Evolutionary conservation across 2,113 vertebrate genomes (phyloP).

Genomic region (Sitta europaea): DNA sequence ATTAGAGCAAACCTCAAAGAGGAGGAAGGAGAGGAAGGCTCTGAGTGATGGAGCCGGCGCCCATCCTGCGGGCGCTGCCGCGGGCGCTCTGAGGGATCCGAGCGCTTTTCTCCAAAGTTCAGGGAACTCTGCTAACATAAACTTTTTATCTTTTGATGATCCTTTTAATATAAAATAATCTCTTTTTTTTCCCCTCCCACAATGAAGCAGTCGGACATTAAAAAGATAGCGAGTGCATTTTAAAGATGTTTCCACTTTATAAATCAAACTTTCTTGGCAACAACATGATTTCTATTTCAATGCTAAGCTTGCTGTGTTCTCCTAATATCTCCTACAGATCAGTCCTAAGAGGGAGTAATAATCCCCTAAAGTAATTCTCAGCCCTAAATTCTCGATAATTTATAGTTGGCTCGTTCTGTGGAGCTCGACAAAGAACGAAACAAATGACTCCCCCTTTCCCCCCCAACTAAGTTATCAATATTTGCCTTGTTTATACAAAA

Average conservation of each 20-base stretch:
- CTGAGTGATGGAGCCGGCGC: constrained; percentile 13
- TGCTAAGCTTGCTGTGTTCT: constrained; percentile 41
- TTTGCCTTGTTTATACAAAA: constrained; percentile 45
- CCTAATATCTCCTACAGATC: constrained; percentile 61
- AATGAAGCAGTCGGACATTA: constrained; percentile 59
- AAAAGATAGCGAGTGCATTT: constrained; percentile 72
- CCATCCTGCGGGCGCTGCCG: neutral
- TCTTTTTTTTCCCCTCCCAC: constrained; percentile 50
- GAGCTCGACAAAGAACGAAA: constrained; percentile 30
- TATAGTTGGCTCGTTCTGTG: constrained; percentile 47
- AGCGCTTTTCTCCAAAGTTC: constrained; percentile 40
- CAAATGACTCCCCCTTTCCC: neutral
- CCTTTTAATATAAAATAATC: constrained; percentile 68
- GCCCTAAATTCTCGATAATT: constrained; percentile 64
- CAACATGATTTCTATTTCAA: constrained; percentile 38
- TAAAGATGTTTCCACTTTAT: constrained; percentile 84
- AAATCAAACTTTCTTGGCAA: constrained; percentile 79
- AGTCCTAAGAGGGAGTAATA: constrained; percentile 61
- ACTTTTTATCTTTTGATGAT: constrained; percentile 66
- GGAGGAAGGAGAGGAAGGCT: neutral
- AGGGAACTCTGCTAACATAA: constrained; percentile 50
- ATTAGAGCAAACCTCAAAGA: neutral
- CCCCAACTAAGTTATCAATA: neutral
- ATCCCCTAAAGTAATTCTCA: constrained; percentile 58
- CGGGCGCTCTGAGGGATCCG: neutral